A percentile compares a stretch with the other conserved stretches of the same genome.
phyloP scores from a whole-genome alignment of 2,888 invertebrate genomes.

The Drosophila fungiperda region DNA sequence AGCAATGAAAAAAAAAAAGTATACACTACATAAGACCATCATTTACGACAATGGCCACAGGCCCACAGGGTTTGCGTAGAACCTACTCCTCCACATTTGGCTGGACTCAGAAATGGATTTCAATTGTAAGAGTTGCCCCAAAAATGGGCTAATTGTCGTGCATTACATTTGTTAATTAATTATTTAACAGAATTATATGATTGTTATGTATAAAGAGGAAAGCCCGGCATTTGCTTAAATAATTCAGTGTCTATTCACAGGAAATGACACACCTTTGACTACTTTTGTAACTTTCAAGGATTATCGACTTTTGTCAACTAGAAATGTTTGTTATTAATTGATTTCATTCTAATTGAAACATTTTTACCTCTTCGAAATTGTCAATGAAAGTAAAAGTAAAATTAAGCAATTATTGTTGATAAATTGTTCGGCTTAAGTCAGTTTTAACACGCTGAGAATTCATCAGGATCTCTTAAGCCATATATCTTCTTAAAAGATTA shows the following conservation, averaged over 20 bases:
- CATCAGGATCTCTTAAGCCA: background rate
- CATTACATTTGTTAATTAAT: conserved; percentile 2
- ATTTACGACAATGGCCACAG: conserved; percentile 28
- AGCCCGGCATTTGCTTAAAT: background rate
- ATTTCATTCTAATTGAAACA: background rate
- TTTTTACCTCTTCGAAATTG: background rate
- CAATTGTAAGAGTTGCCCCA: conserved; percentile 4
- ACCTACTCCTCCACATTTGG: conserved; percentile 26
- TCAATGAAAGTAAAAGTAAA: background rate
- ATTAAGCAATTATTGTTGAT: background rate
- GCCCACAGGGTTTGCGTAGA: background rate
- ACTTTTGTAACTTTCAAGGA: conserved; percentile 1
- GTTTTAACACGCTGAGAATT: background rate
- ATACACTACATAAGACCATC: conserved; percentile 19
- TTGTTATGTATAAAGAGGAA: background rate
- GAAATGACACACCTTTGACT: background rate
- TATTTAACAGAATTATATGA: conserved; percentile 5
- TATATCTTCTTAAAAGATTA: conserved; percentile 6
- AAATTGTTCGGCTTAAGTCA: background rate
- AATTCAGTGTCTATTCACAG: background rate
- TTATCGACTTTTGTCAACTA: conserved; percentile 8
- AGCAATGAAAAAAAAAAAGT: conserved; percentile 12
- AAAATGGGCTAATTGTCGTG: background rate
- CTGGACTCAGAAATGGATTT: conserved; percentile 22
- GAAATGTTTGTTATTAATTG: conserved; percentile 9